A percentile compares a stretch with the other conserved stretches of the same genome.
Conservation (phyloP, 2,888 invertebrate genomes). For the Leucophenga montana region DNA sequence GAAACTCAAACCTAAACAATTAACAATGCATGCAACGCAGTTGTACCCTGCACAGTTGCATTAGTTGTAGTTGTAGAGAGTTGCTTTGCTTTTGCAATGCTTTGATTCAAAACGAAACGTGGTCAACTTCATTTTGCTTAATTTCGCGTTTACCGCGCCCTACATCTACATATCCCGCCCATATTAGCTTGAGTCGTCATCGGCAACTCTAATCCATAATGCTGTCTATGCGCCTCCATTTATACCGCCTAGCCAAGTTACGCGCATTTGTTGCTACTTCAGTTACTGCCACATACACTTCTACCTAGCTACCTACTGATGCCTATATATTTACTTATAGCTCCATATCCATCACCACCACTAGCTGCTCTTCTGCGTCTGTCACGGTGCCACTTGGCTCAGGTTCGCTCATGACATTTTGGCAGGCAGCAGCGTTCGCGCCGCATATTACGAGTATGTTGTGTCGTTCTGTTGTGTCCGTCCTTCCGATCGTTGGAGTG, state of each 20-base stretch:
- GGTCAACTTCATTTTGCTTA: conserved; percentile 68
- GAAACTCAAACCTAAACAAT: conserved; percentile 59
- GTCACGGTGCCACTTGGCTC: conserved; percentile 12
- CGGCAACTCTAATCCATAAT: not conserved
- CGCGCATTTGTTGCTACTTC: not conserved
- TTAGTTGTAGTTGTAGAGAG: not conserved
- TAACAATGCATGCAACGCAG: conserved; percentile 60
- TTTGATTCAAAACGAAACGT: conserved; percentile 68
- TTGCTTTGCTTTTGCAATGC: conserved; percentile 45
- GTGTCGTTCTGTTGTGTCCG: too few species aligned
- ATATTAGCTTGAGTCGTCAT: not conserved
- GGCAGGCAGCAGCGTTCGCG: conserved; percentile 10
- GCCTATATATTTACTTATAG: not conserved
- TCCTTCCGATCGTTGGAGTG: not conserved
- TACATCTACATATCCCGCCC: not conserved
- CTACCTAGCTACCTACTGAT: too few species aligned
- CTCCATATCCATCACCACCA: not conserved
- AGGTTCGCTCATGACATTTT: conserved; percentile 16
- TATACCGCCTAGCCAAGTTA: too few species aligned
- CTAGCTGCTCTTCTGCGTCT: not conserved
- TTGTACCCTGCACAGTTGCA: conserved; percentile 1
- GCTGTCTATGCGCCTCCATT: not conserved
- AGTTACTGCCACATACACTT: too few species aligned
- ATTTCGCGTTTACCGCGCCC: conserved; percentile 56
- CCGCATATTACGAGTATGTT: conserved; percentile 16